These are phyloP conservation scores for rabbit (Oryctolagus cuniculus) DNA, from an alignment of 2,113 vertebrate species.

Conservation along the genomic window DNA sequence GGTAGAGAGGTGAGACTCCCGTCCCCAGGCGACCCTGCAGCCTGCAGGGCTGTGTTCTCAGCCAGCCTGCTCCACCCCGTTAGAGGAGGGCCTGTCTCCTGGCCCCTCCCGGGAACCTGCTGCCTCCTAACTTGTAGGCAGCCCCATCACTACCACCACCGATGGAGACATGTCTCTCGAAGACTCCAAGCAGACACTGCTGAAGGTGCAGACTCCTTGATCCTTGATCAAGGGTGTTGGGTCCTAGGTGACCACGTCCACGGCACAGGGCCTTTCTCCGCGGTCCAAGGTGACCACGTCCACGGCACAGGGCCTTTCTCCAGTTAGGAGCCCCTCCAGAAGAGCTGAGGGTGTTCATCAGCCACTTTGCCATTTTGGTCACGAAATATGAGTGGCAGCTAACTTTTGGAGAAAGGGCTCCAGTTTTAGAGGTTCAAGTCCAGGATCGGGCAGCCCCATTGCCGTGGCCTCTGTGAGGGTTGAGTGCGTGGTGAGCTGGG, in stretches of 20 bases:
- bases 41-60: neutral
- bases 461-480: no score
- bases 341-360: neutral
- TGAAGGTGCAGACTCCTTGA: neutral
- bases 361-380: no score
- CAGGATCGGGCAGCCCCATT: no score
- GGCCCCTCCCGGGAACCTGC: neutral
- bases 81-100: neutral
- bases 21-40: neutral
- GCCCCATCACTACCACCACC: rapidly evolving
- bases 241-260: rapidly evolving
- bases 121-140: neutral
- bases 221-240: neutral
- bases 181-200: neutral
- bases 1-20: neutral
- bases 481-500: no score
- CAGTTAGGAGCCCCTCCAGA: rapidly evolving
- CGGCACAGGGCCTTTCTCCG: no score
- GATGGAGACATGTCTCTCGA: rapidly evolving
- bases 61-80: neutral
- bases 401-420: no score
- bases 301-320: no score
- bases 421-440: no score
- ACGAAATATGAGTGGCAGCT: no score
- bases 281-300: no score